Conservation (phyloP, 2,888 invertebrate species). For the Conops quadrifasciatus region DNA sequence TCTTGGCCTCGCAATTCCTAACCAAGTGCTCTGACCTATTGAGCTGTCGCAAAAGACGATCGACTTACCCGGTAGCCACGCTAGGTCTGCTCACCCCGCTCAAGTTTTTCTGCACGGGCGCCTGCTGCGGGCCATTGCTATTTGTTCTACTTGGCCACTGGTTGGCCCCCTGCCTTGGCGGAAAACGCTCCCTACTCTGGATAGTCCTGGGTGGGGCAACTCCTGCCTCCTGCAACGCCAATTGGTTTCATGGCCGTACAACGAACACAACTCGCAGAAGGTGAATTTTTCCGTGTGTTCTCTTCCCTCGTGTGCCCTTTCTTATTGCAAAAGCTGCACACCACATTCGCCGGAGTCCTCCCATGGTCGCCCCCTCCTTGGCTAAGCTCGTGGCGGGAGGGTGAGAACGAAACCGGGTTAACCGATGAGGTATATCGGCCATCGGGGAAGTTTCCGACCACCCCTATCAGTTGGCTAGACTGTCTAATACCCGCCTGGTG, state of each 20-base stretch:
- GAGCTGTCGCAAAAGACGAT: no score
- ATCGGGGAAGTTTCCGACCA: background rate
- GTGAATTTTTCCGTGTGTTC: background rate
- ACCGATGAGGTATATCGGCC: background rate
- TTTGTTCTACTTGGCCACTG: background rate
- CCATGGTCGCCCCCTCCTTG: background rate
- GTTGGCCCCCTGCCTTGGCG: background rate
- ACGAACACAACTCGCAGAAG: background rate
- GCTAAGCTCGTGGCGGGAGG: background rate
- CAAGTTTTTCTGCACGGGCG: background rate
- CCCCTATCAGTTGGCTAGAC: no score
- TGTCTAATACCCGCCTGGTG: background rate
- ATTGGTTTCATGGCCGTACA: background rate
- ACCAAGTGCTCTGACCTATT: background rate
- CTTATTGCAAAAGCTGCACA: background rate
- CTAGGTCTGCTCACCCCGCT: background rate
- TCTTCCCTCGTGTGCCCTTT: background rate
- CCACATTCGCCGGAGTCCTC: background rate
- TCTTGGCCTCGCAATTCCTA: no score
- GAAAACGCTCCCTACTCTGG: background rate
- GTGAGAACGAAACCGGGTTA: background rate
- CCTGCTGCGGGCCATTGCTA: background rate
- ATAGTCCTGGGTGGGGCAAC: background rate
- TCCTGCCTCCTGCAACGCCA: background rate
- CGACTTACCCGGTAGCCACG: background rate